phyloP scores from a whole-genome alignment of 2,888 invertebrate species.

The Apodemia duryi region DNA sequence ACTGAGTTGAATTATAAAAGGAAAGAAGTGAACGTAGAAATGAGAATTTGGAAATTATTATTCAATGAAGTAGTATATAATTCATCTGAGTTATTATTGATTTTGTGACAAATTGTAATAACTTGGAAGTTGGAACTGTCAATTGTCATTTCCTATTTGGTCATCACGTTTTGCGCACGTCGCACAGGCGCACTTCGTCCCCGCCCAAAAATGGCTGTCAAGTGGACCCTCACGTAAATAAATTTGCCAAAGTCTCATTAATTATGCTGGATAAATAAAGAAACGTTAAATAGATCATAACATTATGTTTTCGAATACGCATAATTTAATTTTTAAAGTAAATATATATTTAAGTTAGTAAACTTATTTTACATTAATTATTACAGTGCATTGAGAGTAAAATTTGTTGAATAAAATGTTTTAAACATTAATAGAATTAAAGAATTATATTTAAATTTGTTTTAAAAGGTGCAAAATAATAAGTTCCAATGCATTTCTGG shows the following conservation, averaged over 20 bases:
- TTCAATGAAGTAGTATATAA: too few relatives aligned
- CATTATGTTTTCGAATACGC: background rate
- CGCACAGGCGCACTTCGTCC: constrained; percentile 46
- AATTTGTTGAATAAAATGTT: background rate
- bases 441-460: constrained; percentile 17
- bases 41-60: background rate
- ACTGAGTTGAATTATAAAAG: too few relatives aligned
- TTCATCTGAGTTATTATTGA: background rate
- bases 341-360: background rate
- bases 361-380: background rate
- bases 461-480: constrained; percentile 28
- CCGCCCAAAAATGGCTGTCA: constrained; percentile 59
- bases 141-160: constrained; percentile 45
- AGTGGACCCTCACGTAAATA: constrained; percentile 31
- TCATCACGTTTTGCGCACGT: constrained; percentile 52
- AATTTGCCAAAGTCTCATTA: background rate
- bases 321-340: constrained; percentile 1
- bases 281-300: background rate
- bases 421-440: background rate
- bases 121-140: constrained; percentile 18
- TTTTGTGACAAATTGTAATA: background rate
- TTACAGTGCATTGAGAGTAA: background rate
- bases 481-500: constrained; percentile 89
- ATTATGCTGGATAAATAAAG: constrained; percentile 8
- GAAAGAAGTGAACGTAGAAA: too few relatives aligned